These are phyloP conservation scores for Macrosiphum euphorbiae DNA, from an alignment of 2,888 invertebrate genomes.

Conservation along the genomic window DNA sequence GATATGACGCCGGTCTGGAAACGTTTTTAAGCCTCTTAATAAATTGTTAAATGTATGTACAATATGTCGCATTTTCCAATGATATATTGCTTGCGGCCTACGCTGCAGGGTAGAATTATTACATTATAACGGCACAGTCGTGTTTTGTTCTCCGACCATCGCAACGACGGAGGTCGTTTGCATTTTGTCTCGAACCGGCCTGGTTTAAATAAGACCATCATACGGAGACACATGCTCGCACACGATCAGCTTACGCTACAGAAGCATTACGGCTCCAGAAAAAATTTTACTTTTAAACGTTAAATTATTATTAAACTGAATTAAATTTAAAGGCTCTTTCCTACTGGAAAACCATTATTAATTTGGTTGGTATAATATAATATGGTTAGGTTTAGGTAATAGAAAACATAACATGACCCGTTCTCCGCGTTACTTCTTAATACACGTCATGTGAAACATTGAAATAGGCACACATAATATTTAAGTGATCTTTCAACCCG, in stretches of 20 bases:
- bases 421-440: accelerated
- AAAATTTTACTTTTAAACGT: neutral
- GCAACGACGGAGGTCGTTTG: neutral
- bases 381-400: neutral
- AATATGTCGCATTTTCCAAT: neutral
- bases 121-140: neutral
- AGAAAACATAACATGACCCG: neutral
- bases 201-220: neutral
- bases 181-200: neutral
- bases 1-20: slow-evolving; percentile 8
- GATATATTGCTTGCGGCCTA: neutral
- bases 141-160: neutral
- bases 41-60: slow-evolving; percentile 33
- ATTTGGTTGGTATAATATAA: neutral
- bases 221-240: neutral
- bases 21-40: slow-evolving; percentile 42
- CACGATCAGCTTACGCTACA: neutral
- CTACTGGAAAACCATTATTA: neutral
- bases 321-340: neutral
- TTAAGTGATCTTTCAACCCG: neutral
- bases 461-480: neutral
- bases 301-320: neutral
- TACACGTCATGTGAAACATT: neutral
- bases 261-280: neutral
- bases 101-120: neutral